Evolutionary conservation across 37 sponge, comb jelly and placozoan species (phyloP), one percentile per base, ranked within the genome.

Genomic region (Agelas oroides): DNA sequence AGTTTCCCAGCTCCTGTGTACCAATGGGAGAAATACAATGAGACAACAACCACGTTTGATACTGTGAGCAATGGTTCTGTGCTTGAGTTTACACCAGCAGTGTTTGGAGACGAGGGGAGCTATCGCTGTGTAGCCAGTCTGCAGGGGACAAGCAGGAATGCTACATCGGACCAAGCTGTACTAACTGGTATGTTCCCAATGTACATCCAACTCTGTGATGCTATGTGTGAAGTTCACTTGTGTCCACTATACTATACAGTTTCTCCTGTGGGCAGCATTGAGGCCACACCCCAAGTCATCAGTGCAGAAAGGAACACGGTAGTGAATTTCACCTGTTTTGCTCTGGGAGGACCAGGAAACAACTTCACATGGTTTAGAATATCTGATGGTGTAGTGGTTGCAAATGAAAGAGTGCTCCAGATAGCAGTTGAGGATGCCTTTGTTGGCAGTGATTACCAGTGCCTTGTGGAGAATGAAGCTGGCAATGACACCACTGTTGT

Each of bases 261-360:
- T 2, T 79, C 80, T 27, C 67, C 80, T 52, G 80, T 66, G 41
- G 80, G 70, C 24, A 76, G 86, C 67, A 77, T 85, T 5, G 1
- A 20, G 12, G 65, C 46, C 46, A 46, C 46, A 12, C 46, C 46
- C 46, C 46, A 46, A 46, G 46, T 46, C 46, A 46, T 46, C 46
- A 46, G 8, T 46, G 46, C 46, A 46, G 46, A 46, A 46, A 46
- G 46, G 46, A 46, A 12, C 46, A 32, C 68, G 27, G 8, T 27
- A 32, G 56, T 52, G 27, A 63, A 33, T 32, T 71, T 93, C 32
- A 80, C 63, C 28, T 93, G 93, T 41, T 28, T 75, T 16, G 79
- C 90, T 65, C 5, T 36, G 58, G 93, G 93, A 71, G 88, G 86
- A 52, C 93, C 93, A 19, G 71, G 64, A 2, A 86, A 86, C 72